A percentile compares a stretch with the other conserved stretches of the same genome.
Conservation (phyloP, 1,140 invertebrate species). For the Drosophila nigrodunni region DNA sequence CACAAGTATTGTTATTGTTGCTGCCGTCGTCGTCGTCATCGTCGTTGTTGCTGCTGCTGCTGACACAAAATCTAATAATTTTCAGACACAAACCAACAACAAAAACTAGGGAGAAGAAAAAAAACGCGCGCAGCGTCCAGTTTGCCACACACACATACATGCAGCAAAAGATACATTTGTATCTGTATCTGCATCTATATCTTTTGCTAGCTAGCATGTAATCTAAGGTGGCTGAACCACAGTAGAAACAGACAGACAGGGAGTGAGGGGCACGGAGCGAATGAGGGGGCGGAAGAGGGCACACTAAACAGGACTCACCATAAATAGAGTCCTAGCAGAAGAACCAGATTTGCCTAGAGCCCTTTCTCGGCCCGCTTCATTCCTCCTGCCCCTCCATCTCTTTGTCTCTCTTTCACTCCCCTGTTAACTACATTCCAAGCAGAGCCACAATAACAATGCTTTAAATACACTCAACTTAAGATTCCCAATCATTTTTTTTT, state of each 20-base stretch:
- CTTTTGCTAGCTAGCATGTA: slow-evolving; percentile 43
- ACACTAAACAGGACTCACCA: slow-evolving; percentile 48
- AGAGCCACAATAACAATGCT: slow-evolving; percentile 1
- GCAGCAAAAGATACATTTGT: slow-evolving; percentile 5
- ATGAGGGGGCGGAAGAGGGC: not conserved
- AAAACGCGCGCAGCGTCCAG: slow-evolving; percentile 52
- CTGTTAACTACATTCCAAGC: not conserved
- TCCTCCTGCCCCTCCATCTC: no score
- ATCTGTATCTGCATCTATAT: slow-evolving; percentile 46
- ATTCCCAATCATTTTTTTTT: no score
- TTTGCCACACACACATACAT: slow-evolving; percentile 35
- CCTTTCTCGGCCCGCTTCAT: not conserved
- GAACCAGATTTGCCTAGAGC: slow-evolving; percentile 40
- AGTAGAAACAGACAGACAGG: not conserved
- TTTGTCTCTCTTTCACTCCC: no score
- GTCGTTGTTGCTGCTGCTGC: slow-evolving; percentile 44
- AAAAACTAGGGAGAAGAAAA: slow-evolving; percentile 24
- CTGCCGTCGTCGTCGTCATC: slow-evolving; percentile 27
- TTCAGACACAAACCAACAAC: slow-evolving; percentile 48
- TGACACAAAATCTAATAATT: slow-evolving; percentile 59
- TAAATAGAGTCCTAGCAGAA: slow-evolving; percentile 62
- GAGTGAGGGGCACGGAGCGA: no score
- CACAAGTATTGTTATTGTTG: slow-evolving; percentile 48
- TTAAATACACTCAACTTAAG: no score
- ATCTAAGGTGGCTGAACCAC: slow-evolving; percentile 73